A percentile compares a stretch with the other conserved stretches of the same genome.
phyloP scores from a whole-genome alignment of 2,888 invertebrate genomes.

The Atethmia centrago region DNA sequence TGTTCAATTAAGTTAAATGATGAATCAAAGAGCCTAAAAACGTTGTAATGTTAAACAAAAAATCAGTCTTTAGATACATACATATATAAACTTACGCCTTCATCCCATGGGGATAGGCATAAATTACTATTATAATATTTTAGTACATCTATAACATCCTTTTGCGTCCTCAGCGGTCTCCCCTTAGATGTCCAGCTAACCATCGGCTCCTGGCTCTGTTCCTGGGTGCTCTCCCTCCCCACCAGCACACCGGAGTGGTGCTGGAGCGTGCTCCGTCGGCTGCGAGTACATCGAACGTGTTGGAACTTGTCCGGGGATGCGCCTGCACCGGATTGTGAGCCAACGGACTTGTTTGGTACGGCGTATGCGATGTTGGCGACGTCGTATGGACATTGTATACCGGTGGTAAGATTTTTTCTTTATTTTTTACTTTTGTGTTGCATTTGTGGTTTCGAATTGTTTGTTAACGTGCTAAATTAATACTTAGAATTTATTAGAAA shows the following conservation, averaged over 20 bases:
- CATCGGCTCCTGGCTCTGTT: slow-evolving; percentile 79
- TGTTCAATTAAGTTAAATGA: too few species aligned
- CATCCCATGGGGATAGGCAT: too few species aligned
- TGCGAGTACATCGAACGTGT: slow-evolving; percentile 78
- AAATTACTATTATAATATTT: too few species aligned
- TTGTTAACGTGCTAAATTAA: not conserved
- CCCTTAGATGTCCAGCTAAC: slow-evolving; percentile 77
- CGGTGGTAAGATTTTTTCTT: slow-evolving; percentile 76
- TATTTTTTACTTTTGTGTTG: not conserved
- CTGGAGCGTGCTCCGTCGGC: slow-evolving; percentile 77
- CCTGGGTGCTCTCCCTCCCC: slow-evolving; percentile 37
- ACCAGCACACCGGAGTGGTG: slow-evolving; percentile 73
- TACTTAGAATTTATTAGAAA: too few species aligned
- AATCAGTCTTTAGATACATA: too few species aligned
- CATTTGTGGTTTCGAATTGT: not conserved
- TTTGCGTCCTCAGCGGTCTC: slow-evolving; percentile 76
- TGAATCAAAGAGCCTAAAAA: too few species aligned
- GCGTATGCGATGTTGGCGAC: slow-evolving; percentile 79
- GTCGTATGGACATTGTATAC: slow-evolving; percentile 86
- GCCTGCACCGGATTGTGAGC: slow-evolving; percentile 69
- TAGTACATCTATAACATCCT: too few species aligned
- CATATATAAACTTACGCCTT: too few species aligned
- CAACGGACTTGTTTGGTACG: slow-evolving; percentile 69
- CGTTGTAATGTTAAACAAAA: too few species aligned
- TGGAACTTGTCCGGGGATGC: slow-evolving; percentile 76